Base-by-base conservation (phyloP, 1,140 invertebrate genomes). In the Cylas formicarius region DNA sequence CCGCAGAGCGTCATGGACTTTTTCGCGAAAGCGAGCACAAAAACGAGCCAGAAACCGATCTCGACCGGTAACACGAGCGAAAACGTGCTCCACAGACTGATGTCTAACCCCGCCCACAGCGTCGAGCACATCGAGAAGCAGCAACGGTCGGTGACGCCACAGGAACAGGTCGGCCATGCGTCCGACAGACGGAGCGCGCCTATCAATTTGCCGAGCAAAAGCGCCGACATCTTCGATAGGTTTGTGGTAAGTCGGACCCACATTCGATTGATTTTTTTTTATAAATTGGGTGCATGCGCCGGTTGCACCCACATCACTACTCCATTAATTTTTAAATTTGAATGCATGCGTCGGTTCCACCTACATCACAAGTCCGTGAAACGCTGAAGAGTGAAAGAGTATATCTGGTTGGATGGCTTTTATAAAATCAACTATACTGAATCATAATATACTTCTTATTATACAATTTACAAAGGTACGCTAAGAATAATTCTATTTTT, bases 121-220 rank as follows among this genome's bases (percentile, higher is more conserved):
- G 78, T 92, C 7, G 87, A 90, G 57, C 84, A 91, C 62, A 86
- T 92, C 56, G 89, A 92, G 56, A 86, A 88, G 49, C 85, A 88
- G 53, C 86, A 90, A 55, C 72, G 83, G 33, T 81, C 80, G 23
- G 75, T 76, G 38, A 85, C 78, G 8, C 82, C 77, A 10, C 79
- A 76, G 44, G 75, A 74, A 35, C 66, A 67, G 14, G 56, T 48
- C 54, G n/a, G 10, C 17, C n/a, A 13, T 40, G 44, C 20, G 19
- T 42, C 55, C 69, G 57, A 77, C 72, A 53, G 71, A 48, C 18
- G 52, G 29, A 62, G 56, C 40, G 52, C 56, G 65, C 71, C 57
- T 32, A 61, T 57, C 44, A 53, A 48, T 45, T 53, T 57, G 33
- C 33, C 48, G 57, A 66, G 42, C 61, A 52, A 48, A 7, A 56